A percentile compares a stretch with the other conserved stretches of the same genome.
phyloP scores from a whole-genome alignment of 2,797 vertebrate species.

The Sarcoramphus papa region DNA sequence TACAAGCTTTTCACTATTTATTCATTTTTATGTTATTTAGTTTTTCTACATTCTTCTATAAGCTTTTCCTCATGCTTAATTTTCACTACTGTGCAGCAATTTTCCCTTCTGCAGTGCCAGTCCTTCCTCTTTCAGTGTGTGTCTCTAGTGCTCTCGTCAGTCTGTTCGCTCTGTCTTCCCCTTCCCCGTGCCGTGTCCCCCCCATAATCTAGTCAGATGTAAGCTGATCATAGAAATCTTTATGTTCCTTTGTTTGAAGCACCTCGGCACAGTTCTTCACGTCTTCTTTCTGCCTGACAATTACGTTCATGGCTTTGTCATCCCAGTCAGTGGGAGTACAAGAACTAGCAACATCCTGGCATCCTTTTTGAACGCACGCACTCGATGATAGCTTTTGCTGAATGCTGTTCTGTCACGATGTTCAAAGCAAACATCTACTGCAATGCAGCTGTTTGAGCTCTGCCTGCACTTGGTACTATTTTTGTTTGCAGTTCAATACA shows the following conservation, averaged over 20 bases:
- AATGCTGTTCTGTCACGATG: conserved; percentile 4
- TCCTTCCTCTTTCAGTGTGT: not conserved
- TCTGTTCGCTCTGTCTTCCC: not conserved
- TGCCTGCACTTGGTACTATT: conserved; percentile 41
- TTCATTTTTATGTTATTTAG: not conserved
- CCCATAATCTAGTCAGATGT: not conserved
- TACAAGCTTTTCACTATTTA: not conserved
- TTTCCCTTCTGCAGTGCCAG: not conserved
- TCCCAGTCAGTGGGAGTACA: conserved; percentile 23
- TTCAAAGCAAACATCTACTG: conserved; percentile 60
- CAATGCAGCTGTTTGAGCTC: conserved; percentile 64
- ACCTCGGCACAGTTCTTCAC: not conserved
- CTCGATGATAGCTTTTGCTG: conserved; percentile 12
- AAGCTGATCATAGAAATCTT: not conserved
- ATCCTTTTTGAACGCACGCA: not conserved
- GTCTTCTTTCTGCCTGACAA: conserved; percentile 38
- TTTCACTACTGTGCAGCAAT: not conserved
- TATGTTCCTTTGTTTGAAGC: not conserved
- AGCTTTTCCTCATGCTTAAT: not conserved
- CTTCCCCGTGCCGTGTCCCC: rapidly evolving
- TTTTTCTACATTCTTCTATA: not conserved
- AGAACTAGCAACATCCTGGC: conserved; percentile 17
- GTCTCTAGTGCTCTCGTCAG: not conserved
- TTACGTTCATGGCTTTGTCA: conserved; percentile 29
- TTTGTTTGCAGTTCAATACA: conserved; percentile 41